A percentile compares a stretch with the other conserved stretches of the same genome.
Evolutionary conservation across 2,113 vertebrate genomes (phyloP).

Genomic region (Hyperopisus bebe): DNA sequence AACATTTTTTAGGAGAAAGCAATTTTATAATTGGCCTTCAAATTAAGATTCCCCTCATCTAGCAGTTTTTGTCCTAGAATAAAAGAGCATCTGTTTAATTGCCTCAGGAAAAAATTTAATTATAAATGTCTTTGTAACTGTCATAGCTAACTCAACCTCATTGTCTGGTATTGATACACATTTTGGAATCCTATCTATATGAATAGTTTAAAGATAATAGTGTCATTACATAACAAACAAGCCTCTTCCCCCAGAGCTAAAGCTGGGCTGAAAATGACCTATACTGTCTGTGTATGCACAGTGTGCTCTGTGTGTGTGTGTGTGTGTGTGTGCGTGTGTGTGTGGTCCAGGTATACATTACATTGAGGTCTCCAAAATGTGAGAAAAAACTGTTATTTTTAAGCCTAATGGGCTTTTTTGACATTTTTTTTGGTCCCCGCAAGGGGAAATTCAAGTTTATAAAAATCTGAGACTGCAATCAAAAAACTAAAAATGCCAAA

Average conservation of each 20-base stretch:
- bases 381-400: background rate
- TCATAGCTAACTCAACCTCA: background rate
- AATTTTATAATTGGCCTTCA: background rate
- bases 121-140: background rate
- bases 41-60: constrained; percentile 1
- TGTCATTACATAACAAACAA: background rate
- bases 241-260: background rate
- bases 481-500: background rate
- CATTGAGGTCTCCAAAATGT: background rate
- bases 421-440: background rate
- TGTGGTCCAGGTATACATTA: background rate
- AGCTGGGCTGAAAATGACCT: background rate
- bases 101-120: background rate
- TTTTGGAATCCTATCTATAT: background rate
- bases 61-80: background rate
- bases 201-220: background rate
- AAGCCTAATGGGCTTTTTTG: no score
- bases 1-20: background rate
- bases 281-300: background rate
- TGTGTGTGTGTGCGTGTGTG: no score
- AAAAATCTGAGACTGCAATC: background rate
- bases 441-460: background rate
- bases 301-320: background rate
- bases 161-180: background rate
- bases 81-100: constrained; percentile 13